Evolutionary conservation across 2,888 invertebrate species (phyloP).

Genomic region (Cosmorhoe ocellata): DNA sequence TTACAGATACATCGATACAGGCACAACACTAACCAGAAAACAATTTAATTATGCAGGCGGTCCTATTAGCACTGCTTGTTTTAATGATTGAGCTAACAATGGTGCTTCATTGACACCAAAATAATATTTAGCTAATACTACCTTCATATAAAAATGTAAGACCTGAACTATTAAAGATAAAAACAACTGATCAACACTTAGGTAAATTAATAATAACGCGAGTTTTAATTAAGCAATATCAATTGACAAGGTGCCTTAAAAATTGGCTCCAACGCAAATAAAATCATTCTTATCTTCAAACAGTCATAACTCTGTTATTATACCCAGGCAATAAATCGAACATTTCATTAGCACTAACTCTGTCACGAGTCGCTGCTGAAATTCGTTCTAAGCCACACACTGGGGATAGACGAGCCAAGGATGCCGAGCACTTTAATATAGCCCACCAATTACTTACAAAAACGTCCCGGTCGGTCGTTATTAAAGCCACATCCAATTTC

Average conservation of each 20-base stretch:
- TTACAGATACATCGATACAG: conserved; percentile 10
- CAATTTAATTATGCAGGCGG: conserved; percentile 19
- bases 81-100: conserved; percentile 6
- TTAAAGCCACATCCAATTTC: conserved; percentile 67
- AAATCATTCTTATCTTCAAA: conserved; percentile 1
- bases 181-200: too few species aligned
- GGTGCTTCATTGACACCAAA: too few species aligned
- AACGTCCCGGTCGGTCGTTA: conserved; percentile 48
- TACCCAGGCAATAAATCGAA: conserved; percentile 14
- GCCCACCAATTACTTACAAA: conserved; percentile 51
- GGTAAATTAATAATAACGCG: not conserved
- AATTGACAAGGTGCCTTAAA: not conserved
- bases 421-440: conserved; percentile 33
- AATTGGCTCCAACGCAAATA: conserved; percentile 1
- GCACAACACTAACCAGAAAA: conserved; percentile 18
- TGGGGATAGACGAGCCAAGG: conserved; percentile 18
- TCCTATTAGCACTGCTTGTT: conserved; percentile 9
- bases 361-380: conserved; percentile 9
- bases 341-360: conserved; percentile 14
- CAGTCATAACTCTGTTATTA: conserved; percentile 5
- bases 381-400: conserved; percentile 16
- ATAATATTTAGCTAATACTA: too few species aligned
- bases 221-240: not conserved
- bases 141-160: too few species aligned
- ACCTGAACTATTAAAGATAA: too few species aligned